Evolutionary conservation across 2,888 invertebrate genomes (phyloP).

Genomic region (Noctua comes): DNA sequence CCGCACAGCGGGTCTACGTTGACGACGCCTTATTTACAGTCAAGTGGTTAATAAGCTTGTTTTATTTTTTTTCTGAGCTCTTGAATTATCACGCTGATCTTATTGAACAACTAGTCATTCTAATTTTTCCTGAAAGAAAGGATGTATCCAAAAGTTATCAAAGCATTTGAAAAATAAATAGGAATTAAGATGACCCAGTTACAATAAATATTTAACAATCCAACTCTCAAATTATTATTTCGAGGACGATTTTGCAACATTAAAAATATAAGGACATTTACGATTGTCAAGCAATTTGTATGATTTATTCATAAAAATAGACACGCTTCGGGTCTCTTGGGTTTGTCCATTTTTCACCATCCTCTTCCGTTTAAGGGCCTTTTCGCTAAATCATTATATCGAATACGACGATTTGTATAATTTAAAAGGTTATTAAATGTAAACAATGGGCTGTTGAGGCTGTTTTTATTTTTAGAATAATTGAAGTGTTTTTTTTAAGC

Average conservation of each 20-base stretch:
- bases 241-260: constrained; percentile 36
- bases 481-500: neutral
- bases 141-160: neutral
- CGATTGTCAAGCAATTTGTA: constrained; percentile 62
- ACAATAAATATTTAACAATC: constrained; percentile 8
- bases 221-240: constrained; percentile 24
- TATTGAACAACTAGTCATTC: too few relatives aligned
- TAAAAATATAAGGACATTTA: constrained; percentile 46
- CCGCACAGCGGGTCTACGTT: too few relatives aligned
- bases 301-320: constrained; percentile 64
- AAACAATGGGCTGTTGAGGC: constrained; percentile 19
- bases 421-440: constrained; percentile 46
- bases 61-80: too few relatives aligned
- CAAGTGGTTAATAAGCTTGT: too few relatives aligned
- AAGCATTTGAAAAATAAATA: neutral
- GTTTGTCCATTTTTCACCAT: constrained; percentile 60
- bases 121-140: neutral
- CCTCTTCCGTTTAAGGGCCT: constrained; percentile 28
- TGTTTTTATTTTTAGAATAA: constrained; percentile 8
- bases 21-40: too few relatives aligned
- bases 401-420: constrained; percentile 47
- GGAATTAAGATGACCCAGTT: neutral
- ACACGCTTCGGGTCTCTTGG: constrained; percentile 28
- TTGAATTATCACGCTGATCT: too few relatives aligned
- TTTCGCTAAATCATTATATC: constrained; percentile 51